A percentile compares a stretch with the other conserved stretches of the same genome.
phyloP scores from a whole-genome alignment of 2,113 vertebrate genomes.

The Bubo blakistoni region DNA sequence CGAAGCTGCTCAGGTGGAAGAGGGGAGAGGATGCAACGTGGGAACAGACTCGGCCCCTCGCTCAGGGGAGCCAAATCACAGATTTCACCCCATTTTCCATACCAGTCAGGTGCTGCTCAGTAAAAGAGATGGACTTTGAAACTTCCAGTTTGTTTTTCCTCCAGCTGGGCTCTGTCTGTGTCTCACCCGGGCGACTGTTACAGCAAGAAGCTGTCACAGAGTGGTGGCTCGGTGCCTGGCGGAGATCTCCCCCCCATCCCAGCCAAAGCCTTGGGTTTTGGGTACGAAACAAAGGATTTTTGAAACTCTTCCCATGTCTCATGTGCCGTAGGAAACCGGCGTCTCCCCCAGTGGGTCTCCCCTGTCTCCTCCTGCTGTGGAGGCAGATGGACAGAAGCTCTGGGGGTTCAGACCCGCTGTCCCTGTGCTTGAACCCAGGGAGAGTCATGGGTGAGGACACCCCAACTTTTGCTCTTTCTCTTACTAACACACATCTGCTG shows the following conservation, averaged over 20 bases:
- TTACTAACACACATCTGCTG: no score
- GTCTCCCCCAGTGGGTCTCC: background rate
- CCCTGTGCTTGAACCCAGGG: fast-evolving
- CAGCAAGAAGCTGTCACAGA: background rate
- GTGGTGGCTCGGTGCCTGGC: fast-evolving
- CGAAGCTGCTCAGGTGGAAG: background rate
- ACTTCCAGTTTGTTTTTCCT: background rate
- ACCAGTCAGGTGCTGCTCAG: background rate
- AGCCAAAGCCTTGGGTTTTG: background rate
- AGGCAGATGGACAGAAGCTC: background rate
- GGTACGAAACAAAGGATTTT: background rate
- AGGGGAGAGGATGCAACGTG: background rate
- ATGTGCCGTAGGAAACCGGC: fast-evolving
- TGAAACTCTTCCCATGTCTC: fast-evolving
- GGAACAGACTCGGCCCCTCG: fast-evolving
- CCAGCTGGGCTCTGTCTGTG: background rate
- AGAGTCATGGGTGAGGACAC: background rate
- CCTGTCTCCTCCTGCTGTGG: background rate
- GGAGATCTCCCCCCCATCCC: background rate
- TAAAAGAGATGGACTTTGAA: background rate
- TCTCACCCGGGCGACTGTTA: fast-evolving
- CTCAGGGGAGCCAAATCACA: background rate
- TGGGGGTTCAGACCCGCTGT: fast-evolving
- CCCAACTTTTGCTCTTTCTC: background rate
- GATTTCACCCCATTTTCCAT: fast-evolving